Evolutionary conservation across 1,140 invertebrate genomes (phyloP), one percentile per base, ranked within the genome.

Genomic region (Bombus affinis): DNA sequence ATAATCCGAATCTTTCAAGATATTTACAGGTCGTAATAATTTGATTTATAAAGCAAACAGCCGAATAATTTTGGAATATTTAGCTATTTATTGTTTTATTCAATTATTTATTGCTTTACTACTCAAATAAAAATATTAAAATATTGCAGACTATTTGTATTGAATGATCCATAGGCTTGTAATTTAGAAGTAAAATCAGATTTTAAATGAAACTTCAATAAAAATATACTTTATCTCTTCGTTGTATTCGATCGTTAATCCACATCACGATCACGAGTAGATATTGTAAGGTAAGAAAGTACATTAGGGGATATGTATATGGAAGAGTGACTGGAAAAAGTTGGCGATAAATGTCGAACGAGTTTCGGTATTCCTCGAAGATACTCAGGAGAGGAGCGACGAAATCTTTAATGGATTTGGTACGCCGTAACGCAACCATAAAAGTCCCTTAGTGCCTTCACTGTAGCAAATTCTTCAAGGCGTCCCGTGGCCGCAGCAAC

Each of bases 381-480:
- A 81, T 87, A 77, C 37, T 44, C 13, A 25, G 59, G 78, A 78
- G 71, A 76, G 47, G 72, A 78, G 78, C 65, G 66, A 85, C 65
- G 72, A 77, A 72, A 53, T 78, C 66, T 81, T 42, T 79, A 86
- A 88, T 89, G 87, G 65, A 81, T 86, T 37, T 44, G 57, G 32
- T 47, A 62, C 71, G 70, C 72, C 72, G 44, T 72, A 68, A 89
- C 66, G 85, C 73, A 66, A 47, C 88, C 89, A 81, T 90, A 90
- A 87, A 90, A 90, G 88, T 87, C 79, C 65, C 53, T 88, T 32
- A n/a, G 53, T 70, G 77, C 8, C 47, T 72, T 53, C 71, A 79
- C 85, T 89, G 87, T 89, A 91, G 88, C 85, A 88, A 91, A 90
- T 91, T 91, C 90, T 91, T 88, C 70, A 73, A 89, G 89, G 86